Conservation (phyloP, 2,113 vertebrate genomes). For the Brachyhypopomus gauderio region DNA sequence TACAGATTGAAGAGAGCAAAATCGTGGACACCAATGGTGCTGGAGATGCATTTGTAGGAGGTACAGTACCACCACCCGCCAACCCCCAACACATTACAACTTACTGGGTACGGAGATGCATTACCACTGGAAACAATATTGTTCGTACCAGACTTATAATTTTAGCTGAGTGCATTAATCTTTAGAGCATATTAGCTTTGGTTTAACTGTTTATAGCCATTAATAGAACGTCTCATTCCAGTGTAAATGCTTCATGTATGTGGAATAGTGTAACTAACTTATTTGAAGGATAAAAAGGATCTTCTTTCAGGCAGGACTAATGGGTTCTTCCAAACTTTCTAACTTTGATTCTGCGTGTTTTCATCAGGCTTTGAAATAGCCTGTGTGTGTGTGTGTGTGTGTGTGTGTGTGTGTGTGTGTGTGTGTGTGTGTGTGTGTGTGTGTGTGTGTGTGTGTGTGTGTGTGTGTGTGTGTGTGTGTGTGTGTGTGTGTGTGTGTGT, state of each 20-base stretch:
- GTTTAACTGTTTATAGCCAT: not conserved
- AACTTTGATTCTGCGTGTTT: conserved; percentile 25
- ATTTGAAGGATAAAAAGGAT: conserved; percentile 46
- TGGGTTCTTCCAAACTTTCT: conserved; percentile 40
- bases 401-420: not conserved
- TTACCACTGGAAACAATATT: not conserved
- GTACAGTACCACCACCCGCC: conserved; percentile 62
- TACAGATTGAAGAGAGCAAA: conserved; percentile 87
- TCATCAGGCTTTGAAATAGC: conserved; percentile 43
- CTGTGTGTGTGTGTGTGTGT: not conserved
- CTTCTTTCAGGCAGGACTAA: conserved; percentile 44
- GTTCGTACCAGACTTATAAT: not conserved
- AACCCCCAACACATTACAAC: no score
- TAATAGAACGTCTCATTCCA: conserved; percentile 7
- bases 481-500: not conserved
- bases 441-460: not conserved
- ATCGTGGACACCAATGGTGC: conserved; percentile 98
- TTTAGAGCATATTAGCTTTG: no score
- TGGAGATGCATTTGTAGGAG: conserved; percentile 98
- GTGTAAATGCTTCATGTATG: not conserved
- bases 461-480: not conserved
- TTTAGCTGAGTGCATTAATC: no score
- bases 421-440: conserved; percentile 9
- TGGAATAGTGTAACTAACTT: conserved; percentile 25
- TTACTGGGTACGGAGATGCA: not conserved